Evolutionary conservation across 2,797 vertebrate genomes (phyloP).

Genomic region (Varecia variegata): DNA sequence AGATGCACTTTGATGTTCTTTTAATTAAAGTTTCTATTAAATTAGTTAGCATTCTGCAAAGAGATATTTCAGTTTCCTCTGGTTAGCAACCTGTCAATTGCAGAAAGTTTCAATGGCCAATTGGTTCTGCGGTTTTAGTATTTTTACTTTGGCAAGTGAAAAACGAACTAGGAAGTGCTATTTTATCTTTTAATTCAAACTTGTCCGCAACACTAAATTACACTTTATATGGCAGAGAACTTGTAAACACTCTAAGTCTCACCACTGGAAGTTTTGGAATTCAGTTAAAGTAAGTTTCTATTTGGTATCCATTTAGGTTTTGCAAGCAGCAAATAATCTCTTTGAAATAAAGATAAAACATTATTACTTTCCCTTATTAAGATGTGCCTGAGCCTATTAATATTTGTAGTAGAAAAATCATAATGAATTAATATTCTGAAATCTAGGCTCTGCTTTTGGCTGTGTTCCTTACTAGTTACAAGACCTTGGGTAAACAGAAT

Average conservation of each 20-base stretch:
- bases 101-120: background rate
- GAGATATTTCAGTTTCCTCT: slow-evolving; percentile 48
- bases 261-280: background rate
- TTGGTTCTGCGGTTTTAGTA: background rate
- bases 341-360: slow-evolving; percentile 22
- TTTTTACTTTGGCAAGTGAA: background rate
- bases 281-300: background rate
- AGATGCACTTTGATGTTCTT: slow-evolving; percentile 55
- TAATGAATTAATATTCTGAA: slow-evolving; percentile 9
- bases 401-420: background rate
- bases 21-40: slow-evolving; percentile 80
- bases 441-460: background rate
- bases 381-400: background rate
- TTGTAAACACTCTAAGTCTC: background rate
- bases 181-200: slow-evolving; percentile 28
- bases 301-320: background rate
- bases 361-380: background rate
- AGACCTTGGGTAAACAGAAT: background rate
- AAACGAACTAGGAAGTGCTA: background rate
- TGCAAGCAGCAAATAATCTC: background rate
- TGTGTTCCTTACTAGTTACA: background rate
- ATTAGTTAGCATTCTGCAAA: slow-evolving; percentile 70
- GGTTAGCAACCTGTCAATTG: background rate
- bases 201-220: background rate
- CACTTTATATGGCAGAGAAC: background rate